Conservation (phyloP, 2,113 vertebrate species). For the Mobula hypostoma region DNA sequence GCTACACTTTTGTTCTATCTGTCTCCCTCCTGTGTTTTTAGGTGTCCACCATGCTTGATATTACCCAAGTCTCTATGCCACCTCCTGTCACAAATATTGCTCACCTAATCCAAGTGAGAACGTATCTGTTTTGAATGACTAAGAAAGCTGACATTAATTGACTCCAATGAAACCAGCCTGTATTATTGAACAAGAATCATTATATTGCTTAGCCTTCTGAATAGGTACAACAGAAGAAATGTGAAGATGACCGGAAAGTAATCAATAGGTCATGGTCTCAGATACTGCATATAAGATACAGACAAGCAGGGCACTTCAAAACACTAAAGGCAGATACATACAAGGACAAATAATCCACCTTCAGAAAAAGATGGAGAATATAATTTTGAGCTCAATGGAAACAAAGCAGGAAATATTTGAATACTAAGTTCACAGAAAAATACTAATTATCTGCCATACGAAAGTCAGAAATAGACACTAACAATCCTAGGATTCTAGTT, state of each 20-base stretch:
- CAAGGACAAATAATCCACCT: neutral
- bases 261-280: neutral
- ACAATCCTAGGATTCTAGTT: neutral
- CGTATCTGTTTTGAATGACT: neutral
- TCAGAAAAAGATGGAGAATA: neutral
- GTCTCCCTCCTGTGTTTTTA: neutral
- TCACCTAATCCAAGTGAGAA: neutral
- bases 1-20: neutral
- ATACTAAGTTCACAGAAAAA: neutral
- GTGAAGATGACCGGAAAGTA: neutral
- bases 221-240: neutral
- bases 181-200: neutral
- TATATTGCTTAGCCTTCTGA: neutral
- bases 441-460: neutral
- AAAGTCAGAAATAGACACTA: neutral
- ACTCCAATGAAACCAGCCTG: neutral
- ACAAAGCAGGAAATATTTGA: neutral
- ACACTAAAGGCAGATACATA: neutral
- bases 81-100: neutral
- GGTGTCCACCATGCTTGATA: neutral
- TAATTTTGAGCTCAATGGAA: neutral
- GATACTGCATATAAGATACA: neutral
- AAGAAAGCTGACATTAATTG: neutral
- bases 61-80: neutral
- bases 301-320: neutral